Conservation (phyloP, 1,140 invertebrate genomes). For the Doryteuthis pealeii region DNA sequence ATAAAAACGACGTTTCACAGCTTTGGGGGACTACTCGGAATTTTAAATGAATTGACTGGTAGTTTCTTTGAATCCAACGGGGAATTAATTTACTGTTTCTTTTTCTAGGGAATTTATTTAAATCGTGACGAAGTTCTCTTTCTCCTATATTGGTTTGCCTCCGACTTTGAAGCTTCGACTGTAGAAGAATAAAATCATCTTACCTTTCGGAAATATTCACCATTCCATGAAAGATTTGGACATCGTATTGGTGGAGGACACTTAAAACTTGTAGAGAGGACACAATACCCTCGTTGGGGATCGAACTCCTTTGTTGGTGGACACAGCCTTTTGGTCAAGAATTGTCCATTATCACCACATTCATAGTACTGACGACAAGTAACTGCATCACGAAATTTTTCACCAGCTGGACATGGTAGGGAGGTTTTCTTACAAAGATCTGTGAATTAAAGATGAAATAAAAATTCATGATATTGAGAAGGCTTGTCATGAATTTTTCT, state of each 20-base stretch:
- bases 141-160: too few species aligned
- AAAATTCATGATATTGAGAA: too few species aligned
- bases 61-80: too few species aligned
- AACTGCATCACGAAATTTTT: conserved; percentile 5
- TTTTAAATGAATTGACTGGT: too few species aligned
- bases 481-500: too few species aligned
- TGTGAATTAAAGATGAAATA: background rate
- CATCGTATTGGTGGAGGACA: conserved; percentile 13
- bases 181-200: background rate
- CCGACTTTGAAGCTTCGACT: too few species aligned
- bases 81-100: too few species aligned
- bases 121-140: too few species aligned
- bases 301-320: conserved; percentile 2
- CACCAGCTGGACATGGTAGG: conserved; percentile 11
- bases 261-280: background rate
- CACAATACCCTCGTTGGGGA: conserved; percentile 1
- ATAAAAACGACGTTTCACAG: too few species aligned
- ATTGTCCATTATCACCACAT: conserved; percentile 11
- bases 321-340: conserved; percentile 9
- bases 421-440: conserved; percentile 6
- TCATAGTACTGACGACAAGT: conserved; percentile 16
- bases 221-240: conserved; percentile 1
- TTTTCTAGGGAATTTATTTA: too few species aligned
- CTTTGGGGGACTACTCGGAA: too few species aligned
- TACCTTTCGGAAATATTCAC: background rate